Evolutionary conservation across 2,113 vertebrate species (phyloP).

Genomic region (Thomomys bottae): DNA sequence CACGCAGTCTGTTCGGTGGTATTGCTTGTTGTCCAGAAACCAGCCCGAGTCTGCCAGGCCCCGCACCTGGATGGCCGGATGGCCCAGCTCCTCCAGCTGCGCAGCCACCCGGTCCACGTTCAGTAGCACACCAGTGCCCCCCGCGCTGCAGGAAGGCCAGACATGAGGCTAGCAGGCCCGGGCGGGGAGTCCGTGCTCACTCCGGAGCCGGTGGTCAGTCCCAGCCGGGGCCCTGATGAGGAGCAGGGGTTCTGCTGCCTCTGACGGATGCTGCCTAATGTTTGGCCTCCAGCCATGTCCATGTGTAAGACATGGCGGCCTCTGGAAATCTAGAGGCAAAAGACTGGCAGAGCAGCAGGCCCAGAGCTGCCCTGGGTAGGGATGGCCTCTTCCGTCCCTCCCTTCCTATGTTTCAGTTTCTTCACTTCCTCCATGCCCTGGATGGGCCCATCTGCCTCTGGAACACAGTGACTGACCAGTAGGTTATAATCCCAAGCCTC

Average conservation of each 20-base stretch:
- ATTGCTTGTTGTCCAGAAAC: conserved; percentile 99
- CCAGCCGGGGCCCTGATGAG: not conserved
- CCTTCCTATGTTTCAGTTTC: not conserved
- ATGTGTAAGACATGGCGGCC: rapidly evolving
- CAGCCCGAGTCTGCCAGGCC: conserved; percentile 97
- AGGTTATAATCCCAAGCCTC: too few species aligned
- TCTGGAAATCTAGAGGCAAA: not conserved
- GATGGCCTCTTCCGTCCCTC: too few species aligned
- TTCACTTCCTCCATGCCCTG: not conserved
- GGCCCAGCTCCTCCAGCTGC: conserved; percentile 92
- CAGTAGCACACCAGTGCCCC: conserved; percentile 96
- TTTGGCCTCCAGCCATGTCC: rapidly evolving
- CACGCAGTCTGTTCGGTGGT: conserved; percentile 93
- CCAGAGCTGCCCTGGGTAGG: not conserved
- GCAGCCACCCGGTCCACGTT: conserved; percentile 96
- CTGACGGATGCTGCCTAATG: not conserved
- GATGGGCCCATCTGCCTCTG: not conserved
- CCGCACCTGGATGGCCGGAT: conserved; percentile 93
- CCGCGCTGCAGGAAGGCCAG: conserved; percentile 88
- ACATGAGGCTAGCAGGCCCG: not conserved
- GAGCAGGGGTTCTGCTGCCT: not conserved
- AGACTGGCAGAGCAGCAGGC: not conserved
- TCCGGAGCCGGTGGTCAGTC: not conserved
- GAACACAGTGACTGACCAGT: not conserved
- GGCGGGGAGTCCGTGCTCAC: too few species aligned